Evolutionary conservation across 2,113 vertebrate genomes (phyloP).

Genomic region (Gavialis gangeticus): DNA sequence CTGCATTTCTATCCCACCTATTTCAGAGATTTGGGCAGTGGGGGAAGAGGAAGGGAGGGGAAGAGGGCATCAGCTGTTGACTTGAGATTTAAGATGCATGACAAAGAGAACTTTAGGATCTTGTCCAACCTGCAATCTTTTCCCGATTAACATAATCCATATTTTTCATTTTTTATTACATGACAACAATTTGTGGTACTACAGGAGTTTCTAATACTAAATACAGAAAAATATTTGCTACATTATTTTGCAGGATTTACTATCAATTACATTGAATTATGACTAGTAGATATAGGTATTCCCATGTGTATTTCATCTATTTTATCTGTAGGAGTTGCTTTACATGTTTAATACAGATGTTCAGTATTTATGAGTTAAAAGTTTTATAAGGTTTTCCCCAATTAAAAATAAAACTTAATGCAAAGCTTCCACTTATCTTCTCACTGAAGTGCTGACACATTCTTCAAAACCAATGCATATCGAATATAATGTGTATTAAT

Average conservation of each 20-base stretch:
- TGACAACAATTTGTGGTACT: background rate
- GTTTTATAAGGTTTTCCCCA: background rate
- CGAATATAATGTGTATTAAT: background rate
- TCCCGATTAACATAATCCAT: background rate
- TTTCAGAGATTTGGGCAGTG: background rate
- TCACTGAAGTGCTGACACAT: too few species aligned
- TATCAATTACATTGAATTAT: background rate
- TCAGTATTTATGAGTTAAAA: background rate
- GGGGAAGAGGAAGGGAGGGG: background rate
- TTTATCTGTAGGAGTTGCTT: background rate
- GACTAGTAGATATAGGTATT: background rate
- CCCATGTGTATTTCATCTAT: background rate
- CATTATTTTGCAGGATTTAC: background rate
- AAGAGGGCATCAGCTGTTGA: background rate
- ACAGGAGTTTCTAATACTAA: background rate
- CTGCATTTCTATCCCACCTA: background rate
- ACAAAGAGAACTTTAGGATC: too few species aligned
- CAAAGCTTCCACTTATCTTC: conserved; percentile 17
- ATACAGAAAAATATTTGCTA: background rate
- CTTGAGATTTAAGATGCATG: background rate
- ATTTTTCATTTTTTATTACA: background rate
- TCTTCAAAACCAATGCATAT: too few species aligned
- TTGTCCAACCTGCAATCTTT: background rate
- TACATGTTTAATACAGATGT: background rate
- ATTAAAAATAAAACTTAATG: background rate